These are phyloP conservation scores for Agonopterix heracliana DNA, from an alignment of 2,888 invertebrate genomes.

Conservation along the genomic window DNA sequence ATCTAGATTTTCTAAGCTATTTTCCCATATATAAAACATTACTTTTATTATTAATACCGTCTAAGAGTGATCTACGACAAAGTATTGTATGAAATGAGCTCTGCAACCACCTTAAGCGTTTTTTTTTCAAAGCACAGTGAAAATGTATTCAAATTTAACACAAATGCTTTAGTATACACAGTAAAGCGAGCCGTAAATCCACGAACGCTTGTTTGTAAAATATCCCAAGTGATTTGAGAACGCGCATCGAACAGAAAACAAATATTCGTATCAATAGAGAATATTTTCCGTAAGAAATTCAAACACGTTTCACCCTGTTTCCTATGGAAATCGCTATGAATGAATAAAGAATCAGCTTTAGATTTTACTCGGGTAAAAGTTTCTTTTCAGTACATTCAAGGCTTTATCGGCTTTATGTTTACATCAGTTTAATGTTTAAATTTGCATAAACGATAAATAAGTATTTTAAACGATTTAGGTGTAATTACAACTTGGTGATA, in stretches of 20 bases:
- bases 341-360: conserved; percentile 52
- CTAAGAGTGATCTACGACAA: no score
- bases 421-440: conserved; percentile 33
- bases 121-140: no score
- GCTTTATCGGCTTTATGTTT: conserved; percentile 31
- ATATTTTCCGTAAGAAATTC: conserved; percentile 52
- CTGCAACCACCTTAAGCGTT: no score
- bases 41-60: no score
- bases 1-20: no score
- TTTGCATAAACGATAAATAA: conserved; percentile 31
- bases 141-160: not conserved
- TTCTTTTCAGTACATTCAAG: conserved; percentile 22
- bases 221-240: conserved; percentile 39
- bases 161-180: not conserved
- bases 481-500: no score
- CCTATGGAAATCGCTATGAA: conserved; percentile 54
- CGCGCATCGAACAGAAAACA: conserved; percentile 40
- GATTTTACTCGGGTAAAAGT: conserved; percentile 26
- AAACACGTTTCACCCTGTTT: conserved; percentile 48
- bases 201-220: conserved; percentile 32
- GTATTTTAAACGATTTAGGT: conserved; percentile 2
- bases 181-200: conserved; percentile 24
- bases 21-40: no score
- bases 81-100: no score
- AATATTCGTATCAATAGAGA: conserved; percentile 52